Conservation (phyloP, 2,113 vertebrate species). For the Carassius auratus region DNA sequence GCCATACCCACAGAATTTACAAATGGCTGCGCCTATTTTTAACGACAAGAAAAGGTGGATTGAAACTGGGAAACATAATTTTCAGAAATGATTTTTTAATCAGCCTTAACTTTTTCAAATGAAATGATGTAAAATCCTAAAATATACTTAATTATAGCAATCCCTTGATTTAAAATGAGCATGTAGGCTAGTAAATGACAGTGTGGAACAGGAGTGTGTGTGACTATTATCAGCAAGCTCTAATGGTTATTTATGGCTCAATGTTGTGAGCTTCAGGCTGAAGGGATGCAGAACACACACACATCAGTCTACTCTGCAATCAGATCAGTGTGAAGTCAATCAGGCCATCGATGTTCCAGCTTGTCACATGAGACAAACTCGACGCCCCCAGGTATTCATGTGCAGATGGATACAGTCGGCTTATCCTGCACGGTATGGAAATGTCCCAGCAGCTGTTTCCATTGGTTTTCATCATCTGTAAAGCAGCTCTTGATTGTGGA, state of each 20-base stretch:
- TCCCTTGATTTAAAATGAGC: neutral
- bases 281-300: constrained; percentile 12
- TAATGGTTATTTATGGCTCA: constrained; percentile 41
- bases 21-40: no score
- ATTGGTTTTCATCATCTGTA: neutral
- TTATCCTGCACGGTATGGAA: neutral
- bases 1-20: no score
- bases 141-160: neutral
- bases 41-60: no score
- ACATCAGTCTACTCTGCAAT: neutral
- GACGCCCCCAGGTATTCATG: neutral
- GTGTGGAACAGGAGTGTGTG: neutral
- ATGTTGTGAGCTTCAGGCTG: constrained; percentile 22
- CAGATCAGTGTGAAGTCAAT: constrained; percentile 8
- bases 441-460: neutral
- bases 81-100: neutral
- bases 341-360: neutral
- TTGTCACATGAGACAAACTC: neutral
- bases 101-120: no score
- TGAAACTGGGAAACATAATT: neutral
- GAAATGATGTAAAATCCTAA: neutral
- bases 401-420: neutral
- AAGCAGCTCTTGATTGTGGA: neutral
- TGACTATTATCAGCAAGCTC: constrained; percentile 17
- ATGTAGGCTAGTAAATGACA: neutral